Conservation (phyloP, 2,888 invertebrate species). For the Pollenia griseotomentosa region DNA sequence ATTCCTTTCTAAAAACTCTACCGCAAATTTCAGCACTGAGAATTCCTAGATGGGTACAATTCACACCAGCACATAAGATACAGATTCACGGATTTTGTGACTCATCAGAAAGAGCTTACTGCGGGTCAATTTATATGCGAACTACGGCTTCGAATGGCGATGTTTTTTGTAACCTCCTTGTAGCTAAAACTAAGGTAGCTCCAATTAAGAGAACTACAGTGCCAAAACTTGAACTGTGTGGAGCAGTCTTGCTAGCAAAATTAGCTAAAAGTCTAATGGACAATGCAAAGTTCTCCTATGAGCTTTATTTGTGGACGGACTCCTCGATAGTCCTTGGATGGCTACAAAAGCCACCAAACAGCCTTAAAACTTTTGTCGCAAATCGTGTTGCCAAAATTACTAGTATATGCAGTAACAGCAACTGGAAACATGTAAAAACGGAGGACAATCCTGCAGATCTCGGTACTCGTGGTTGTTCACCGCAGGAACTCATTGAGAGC, state of each 20-base stretch:
- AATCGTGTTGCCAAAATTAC: constrained; percentile 4
- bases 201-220: too few species aligned
- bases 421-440: background rate
- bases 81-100: constrained; percentile 44
- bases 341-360: background rate
- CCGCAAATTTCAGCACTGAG: background rate
- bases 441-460: constrained; percentile 33
- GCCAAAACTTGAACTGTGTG: too few species aligned
- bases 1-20: background rate
- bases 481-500: constrained; percentile 11
- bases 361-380: constrained; percentile 27
- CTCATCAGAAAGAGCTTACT: constrained; percentile 25
- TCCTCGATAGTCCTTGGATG: too few species aligned
- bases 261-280: background rate
- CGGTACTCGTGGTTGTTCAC: constrained; percentile 24
- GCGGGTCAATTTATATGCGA: constrained; percentile 5
- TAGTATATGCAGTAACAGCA: background rate
- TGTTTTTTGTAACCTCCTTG: background rate
- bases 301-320: constrained; percentile 17
- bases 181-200: too few species aligned
- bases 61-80: background rate
- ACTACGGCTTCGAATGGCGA: background rate
- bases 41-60: constrained; percentile 36
- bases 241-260: constrained; percentile 5
- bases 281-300: background rate